Evolutionary conservation across 1,140 invertebrate genomes (phyloP), one percentile per base, ranked within the genome.

Genomic region (Camponotus vicinus): DNA sequence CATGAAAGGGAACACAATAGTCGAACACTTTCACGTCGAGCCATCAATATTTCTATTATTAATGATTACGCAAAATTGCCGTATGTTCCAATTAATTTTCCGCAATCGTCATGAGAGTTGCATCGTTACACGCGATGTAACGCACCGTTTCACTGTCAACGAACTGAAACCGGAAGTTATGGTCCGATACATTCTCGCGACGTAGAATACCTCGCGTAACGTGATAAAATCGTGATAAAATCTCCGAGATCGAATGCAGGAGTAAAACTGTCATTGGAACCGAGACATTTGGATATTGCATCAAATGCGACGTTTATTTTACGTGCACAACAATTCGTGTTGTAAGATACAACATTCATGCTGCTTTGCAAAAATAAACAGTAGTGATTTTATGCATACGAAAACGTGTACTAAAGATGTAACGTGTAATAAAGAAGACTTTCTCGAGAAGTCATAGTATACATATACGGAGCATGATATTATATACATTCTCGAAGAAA

Each of bases 51-150:
- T 32, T 2, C n/a, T 37, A 80, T 55, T 15, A 21, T 1, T 55
- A 37, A 80, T 7, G 15, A 55, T 55, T 27, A 32, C 21, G 9
- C 21, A 37, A 37, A 52, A 18, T 45, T 79, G 8, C 4, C 18
- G 15, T 18, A 55, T 27, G 5, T 80, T 57, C 34, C 34, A 32
- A 69, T 79, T 79, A 79, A 69, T 79, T 79, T 79, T 2, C 7
- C n/a, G 45, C 52, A 79, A 67, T 34, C 32, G 34, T 5, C 34
- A 6, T 15, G 34, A 21, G 21, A 40, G 45, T 69, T 2, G 32
- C 57, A 63, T 63, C 21, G 57, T 32, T 70, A 42, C 42, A 21
- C 1, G 7, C 32, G 11, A 21, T 49, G 9, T 40, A 61, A 42
- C 21, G 18, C 59, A 66, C 21, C 1, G 21, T 70, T 80, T 27